phyloP scores from a whole-genome alignment of 2,888 invertebrate species.

The Liodrosophila aerea region DNA sequence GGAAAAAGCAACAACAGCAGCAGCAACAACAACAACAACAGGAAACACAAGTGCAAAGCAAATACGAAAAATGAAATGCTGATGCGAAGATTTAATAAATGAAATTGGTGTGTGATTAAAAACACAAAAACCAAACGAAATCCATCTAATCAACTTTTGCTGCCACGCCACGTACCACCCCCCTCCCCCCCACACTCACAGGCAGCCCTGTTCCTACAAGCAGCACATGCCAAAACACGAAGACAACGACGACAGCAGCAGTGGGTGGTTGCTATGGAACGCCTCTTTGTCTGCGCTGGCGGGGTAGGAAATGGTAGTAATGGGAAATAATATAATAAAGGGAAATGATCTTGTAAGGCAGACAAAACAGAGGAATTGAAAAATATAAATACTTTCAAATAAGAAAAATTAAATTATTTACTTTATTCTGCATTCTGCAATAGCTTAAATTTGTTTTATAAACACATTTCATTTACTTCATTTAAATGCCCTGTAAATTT shows the following conservation, averaged over 20 bases:
- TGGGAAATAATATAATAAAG: conserved; percentile 8
- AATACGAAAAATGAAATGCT: conserved; percentile 79
- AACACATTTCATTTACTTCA: no score
- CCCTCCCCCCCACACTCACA: not conserved
- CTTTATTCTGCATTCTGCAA: no score
- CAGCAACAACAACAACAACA: conserved; percentile 4
- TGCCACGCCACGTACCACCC: conserved; percentile 37
- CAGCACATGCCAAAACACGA: conserved; percentile 18
- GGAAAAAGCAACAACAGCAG: conserved; percentile 9
- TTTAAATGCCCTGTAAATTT: no score
- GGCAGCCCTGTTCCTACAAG: conserved; percentile 6
- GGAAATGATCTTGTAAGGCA: conserved; percentile 36
- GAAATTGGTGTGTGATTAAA: conserved; percentile 83
- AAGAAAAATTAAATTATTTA: no score
- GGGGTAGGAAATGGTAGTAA: conserved; percentile 17
- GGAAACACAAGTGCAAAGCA: conserved; percentile 26
- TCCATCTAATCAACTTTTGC: conserved; percentile 82
- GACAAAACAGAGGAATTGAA: not conserved
- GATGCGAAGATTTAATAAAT: conserved; percentile 82
- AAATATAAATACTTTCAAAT: no score
- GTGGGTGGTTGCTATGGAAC: conserved; percentile 46
- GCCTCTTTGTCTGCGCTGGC: conserved; percentile 42
- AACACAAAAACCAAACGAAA: conserved; percentile 83
- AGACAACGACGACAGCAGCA: conserved; percentile 7
- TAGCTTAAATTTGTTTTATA: no score